phyloP scores from a whole-genome alignment of 2,113 vertebrate genomes.

The Felis chaus region DNA sequence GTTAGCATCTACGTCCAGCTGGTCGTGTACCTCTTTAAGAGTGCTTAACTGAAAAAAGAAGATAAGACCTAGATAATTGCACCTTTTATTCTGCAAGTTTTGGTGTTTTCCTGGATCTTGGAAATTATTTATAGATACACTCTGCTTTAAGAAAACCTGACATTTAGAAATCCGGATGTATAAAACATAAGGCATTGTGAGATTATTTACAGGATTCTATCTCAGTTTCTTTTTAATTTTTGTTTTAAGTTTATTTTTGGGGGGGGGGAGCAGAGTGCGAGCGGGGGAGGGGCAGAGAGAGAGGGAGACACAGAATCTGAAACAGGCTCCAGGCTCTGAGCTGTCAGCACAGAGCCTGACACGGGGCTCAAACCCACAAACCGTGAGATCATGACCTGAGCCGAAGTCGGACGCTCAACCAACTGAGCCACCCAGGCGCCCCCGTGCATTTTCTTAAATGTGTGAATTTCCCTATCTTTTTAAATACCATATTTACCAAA shows the following conservation, averaged over 20 bases:
- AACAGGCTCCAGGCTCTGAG: no score
- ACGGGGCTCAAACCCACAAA: accelerated
- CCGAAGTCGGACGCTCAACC: accelerated
- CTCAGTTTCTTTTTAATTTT: neutral
- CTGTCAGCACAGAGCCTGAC: no score
- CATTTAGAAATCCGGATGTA: neutral
- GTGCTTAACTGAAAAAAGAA: neutral
- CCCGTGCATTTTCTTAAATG: neutral
- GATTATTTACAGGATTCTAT: neutral
- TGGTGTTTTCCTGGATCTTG: neutral
- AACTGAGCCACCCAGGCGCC: no score
- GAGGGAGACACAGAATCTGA: no score
- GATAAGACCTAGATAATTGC: neutral
- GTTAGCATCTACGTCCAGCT: accelerated
- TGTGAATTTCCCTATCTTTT: no score
- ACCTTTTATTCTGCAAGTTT: neutral
- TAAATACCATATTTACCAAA: neutral
- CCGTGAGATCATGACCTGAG: no score
- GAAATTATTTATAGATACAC: neutral
- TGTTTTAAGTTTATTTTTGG: no score
- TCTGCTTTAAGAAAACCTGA: neutral
- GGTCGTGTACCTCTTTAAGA: neutral
- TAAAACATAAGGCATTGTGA: no score
- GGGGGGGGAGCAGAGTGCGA: accelerated
- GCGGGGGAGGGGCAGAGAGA: no score